These are phyloP conservation scores for Strix aluco DNA, from an alignment of 2,113 vertebrate species.

Conservation along the genomic window DNA sequence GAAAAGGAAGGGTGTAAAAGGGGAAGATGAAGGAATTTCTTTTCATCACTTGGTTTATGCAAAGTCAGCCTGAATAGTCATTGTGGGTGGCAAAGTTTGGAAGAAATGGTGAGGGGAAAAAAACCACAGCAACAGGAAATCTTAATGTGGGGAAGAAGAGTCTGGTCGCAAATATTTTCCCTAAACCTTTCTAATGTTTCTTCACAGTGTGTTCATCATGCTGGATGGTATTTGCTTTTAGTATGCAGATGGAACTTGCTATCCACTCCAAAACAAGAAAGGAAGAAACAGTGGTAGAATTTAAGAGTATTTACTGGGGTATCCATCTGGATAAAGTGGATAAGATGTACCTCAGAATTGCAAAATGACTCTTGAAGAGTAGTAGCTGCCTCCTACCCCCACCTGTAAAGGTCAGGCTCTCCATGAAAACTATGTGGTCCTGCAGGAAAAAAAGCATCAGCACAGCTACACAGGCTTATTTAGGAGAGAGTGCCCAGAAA, in stretches of 20 bases:
- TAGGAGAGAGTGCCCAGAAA: background rate
- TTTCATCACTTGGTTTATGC: background rate
- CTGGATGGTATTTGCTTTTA: background rate
- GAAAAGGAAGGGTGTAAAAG: background rate
- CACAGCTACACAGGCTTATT: rapidly evolving
- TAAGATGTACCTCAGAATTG: background rate
- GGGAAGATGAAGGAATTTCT: background rate
- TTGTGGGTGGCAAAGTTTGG: background rate
- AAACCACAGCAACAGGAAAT: rapidly evolving
- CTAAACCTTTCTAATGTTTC: background rate
- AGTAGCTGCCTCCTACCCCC: background rate
- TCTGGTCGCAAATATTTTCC: background rate
- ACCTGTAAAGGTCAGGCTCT: background rate
- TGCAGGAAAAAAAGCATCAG: background rate
- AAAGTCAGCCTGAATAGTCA: background rate
- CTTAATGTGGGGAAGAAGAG: background rate
- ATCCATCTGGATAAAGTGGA: background rate
- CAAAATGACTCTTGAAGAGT: background rate
- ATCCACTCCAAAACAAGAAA: background rate
- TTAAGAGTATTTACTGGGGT: background rate
- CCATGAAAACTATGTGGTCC: background rate
- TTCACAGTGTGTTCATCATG: background rate
- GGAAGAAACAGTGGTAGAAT: background rate
- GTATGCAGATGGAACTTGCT: background rate
- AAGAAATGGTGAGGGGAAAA: background rate